phyloP scores from a whole-genome alignment of 2,113 vertebrate genomes.

The Nematolebias whitei region DNA sequence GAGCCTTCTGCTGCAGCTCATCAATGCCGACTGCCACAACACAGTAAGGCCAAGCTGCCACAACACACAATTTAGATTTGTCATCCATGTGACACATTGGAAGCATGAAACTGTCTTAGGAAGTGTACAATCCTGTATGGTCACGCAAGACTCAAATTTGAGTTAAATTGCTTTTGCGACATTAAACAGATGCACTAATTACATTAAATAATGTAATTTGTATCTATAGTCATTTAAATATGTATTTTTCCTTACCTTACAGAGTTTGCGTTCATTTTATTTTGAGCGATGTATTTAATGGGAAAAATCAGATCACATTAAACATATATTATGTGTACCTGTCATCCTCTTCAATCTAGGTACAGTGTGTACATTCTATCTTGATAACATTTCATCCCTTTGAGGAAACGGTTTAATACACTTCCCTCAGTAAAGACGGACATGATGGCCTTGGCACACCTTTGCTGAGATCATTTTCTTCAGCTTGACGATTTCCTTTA shows the following conservation, averaged over 20 bases:
- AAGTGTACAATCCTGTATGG: neutral
- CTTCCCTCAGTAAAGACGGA: slow-evolving; percentile 45
- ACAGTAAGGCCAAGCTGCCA: slow-evolving; percentile 77
- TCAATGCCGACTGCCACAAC: slow-evolving; percentile 82
- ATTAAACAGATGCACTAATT: neutral
- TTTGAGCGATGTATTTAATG: neutral
- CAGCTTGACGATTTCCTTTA: slow-evolving; percentile 41
- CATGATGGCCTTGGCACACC: slow-evolving; percentile 44
- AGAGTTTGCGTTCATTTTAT: slow-evolving; percentile 1
- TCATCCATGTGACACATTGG: slow-evolving; percentile 6
- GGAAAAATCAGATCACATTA: slow-evolving; percentile 8
- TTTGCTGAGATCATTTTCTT: slow-evolving; percentile 46
- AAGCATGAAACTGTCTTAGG: neutral
- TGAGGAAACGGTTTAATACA: slow-evolving; percentile 8
- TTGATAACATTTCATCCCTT: slow-evolving; percentile 25
- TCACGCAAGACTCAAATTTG: neutral
- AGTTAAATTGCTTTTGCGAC: slow-evolving; percentile 3
- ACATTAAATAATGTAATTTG: neutral
- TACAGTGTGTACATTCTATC: neutral
- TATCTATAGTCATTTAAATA: neutral
- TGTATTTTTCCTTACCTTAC: slow-evolving; percentile 3
- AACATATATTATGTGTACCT: neutral
- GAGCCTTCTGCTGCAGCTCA: slow-evolving; percentile 84
- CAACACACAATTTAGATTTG: slow-evolving; percentile 6
- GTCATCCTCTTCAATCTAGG: slow-evolving; percentile 1